phyloP scores from a whole-genome alignment of 2,888 invertebrate species.

The Cheilosia impressa region DNA sequence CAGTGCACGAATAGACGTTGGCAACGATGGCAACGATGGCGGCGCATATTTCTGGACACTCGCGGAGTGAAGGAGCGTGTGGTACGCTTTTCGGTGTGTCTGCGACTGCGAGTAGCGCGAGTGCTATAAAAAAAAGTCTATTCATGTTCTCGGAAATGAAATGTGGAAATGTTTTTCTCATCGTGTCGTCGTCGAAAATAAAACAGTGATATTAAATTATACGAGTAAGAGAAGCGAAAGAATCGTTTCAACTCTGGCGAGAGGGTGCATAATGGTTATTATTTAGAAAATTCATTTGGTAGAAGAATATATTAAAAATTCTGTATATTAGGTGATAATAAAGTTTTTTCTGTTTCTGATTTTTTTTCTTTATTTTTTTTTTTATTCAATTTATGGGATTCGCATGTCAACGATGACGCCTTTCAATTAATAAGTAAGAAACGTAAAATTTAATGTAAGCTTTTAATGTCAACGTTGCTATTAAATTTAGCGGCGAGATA shows the following conservation, averaged over 20 bases:
- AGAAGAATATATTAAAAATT: conserved; percentile 11
- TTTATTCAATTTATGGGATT: conserved; percentile 36
- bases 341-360: conserved; percentile 4
- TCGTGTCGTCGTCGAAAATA: conserved; percentile 40
- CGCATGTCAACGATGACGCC: conserved; percentile 37
- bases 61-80: background rate
- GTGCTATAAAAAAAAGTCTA: conserved; percentile 56
- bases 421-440: conserved; percentile 43
- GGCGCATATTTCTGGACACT: background rate
- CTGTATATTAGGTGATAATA: conserved; percentile 8
- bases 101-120: background rate
- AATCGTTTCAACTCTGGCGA: conserved; percentile 19
- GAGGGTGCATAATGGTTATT: conserved; percentile 40
- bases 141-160: conserved; percentile 56
- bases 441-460: conserved; percentile 31
- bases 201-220: conserved; percentile 44
- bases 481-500: conserved; percentile 28
- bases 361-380: background rate
- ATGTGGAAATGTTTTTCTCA: conserved; percentile 52
- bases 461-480: conserved; percentile 33
- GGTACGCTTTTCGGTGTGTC: conserved; percentile 13
- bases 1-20: background rate
- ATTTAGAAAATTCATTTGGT: conserved; percentile 23
- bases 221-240: conserved; percentile 40
- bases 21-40: background rate